Conservation (phyloP, 2,888 invertebrate species). For the Dicranocentrus wangi region DNA sequence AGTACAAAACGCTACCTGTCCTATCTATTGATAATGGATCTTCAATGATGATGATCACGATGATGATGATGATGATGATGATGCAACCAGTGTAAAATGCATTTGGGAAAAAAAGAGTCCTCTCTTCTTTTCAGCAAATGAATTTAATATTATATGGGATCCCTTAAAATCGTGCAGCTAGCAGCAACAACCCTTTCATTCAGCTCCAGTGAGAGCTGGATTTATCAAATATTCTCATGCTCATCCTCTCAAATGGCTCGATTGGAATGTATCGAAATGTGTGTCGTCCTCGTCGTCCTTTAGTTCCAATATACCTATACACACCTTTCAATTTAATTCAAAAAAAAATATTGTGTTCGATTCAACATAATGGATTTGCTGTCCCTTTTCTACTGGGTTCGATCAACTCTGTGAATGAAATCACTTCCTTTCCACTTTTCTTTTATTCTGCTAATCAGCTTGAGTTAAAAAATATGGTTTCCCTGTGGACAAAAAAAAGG, state of each 20-base stretch:
- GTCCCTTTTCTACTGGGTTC: conserved; percentile 31
- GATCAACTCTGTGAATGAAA: conserved; percentile 3
- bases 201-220: conserved; percentile 12
- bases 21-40: conserved; percentile 43
- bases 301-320: neutral
- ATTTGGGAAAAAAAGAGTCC: neutral
- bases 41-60: conserved; percentile 1
- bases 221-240: conserved; percentile 34
- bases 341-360: conserved; percentile 17
- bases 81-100: conserved; percentile 40
- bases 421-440: neutral
- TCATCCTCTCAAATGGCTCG: neutral
- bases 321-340: conserved; percentile 28
- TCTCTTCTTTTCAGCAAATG: neutral
- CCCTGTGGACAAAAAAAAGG: conserved; percentile 5
- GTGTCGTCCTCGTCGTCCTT: too few relatives aligned
- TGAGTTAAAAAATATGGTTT: conserved; percentile 23
- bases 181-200: conserved; percentile 23
- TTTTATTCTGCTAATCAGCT: conserved; percentile 49
- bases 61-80: conserved; percentile 13
- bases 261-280: conserved; percentile 25
- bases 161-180: neutral
- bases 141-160: neutral
- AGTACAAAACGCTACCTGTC: conserved; percentile 33
- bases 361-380: conserved; percentile 14